phyloP scores from a whole-genome alignment of 1,140 invertebrate genomes.

The Drosophila rhopaloa region DNA sequence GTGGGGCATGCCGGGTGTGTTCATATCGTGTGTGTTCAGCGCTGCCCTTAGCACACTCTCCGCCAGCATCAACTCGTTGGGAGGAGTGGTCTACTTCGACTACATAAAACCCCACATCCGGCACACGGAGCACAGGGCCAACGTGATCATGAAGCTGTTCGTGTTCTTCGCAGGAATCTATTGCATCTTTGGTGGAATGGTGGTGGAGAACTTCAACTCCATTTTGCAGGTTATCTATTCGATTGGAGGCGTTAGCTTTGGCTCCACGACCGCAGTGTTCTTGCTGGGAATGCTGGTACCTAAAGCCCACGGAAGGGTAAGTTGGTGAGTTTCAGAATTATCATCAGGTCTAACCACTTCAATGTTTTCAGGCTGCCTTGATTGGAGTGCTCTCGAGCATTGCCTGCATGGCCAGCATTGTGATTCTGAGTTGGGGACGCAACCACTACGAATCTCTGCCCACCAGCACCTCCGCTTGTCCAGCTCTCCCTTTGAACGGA shows the following conservation, averaged over 20 bases:
- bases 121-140: constrained; percentile 86
- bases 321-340: not conserved
- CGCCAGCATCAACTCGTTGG: constrained; percentile 90
- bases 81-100: constrained; percentile 91
- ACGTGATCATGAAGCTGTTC: constrained; percentile 88
- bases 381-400: constrained; percentile 88
- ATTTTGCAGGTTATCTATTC: constrained; percentile 87
- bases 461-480: constrained; percentile 87
- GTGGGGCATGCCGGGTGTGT: constrained; percentile 88
- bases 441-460: constrained; percentile 83
- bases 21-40: constrained; percentile 89
- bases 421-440: constrained; percentile 88
- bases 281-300: constrained; percentile 90
- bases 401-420: constrained; percentile 89
- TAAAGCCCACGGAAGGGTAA: constrained; percentile 87
- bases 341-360: not conserved
- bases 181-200: constrained; percentile 87
- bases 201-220: constrained; percentile 87
- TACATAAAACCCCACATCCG: constrained; percentile 85
- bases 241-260: constrained; percentile 87
- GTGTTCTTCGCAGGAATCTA: constrained; percentile 86
- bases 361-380: constrained; percentile 85
- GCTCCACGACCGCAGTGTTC: constrained; percentile 90
- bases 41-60: constrained; percentile 91
- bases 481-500: constrained; percentile 65